These are phyloP conservation scores for Pecten maximus DNA, from an alignment of 2,888 invertebrate species.

Conservation along the genomic window DNA sequence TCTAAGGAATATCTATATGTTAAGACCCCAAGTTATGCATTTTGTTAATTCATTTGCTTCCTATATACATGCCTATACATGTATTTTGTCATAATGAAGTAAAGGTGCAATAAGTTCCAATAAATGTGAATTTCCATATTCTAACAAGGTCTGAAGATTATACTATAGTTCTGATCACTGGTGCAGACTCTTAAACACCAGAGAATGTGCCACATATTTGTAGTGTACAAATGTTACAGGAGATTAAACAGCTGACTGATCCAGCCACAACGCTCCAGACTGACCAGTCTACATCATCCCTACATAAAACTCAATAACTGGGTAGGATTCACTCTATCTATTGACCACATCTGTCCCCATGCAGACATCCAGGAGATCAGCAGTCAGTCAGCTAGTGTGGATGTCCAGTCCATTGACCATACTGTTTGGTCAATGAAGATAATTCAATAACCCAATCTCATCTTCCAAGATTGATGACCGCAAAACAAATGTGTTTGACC, in stretches of 20 bases:
- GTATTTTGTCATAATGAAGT: no score
- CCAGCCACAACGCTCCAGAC: background rate
- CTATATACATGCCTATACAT: no score
- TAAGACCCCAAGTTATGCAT: no score
- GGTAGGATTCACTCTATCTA: background rate
- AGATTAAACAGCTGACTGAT: slow-evolving; percentile 1
- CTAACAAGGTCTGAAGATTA: no score
- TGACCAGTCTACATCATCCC: background rate
- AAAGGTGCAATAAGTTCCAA: no score
- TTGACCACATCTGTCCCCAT: slow-evolving; percentile 4
- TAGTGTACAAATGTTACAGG: background rate
- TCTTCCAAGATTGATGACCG: slow-evolving; percentile 26
- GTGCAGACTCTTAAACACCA: background rate
- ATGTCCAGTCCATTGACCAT: background rate
- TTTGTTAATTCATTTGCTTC: no score
- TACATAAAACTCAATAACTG: slow-evolving; percentile 25
- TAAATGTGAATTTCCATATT: no score
- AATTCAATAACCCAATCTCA: slow-evolving; percentile 20
- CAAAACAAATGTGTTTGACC: slow-evolving; percentile 30
- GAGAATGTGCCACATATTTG: background rate
- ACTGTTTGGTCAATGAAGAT: slow-evolving; percentile 8
- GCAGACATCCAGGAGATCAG: background rate
- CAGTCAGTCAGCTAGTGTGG: background rate
- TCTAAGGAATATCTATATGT: no score
- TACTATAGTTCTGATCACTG: no score